Evolutionary conservation across 2,888 invertebrate genomes (phyloP), one percentile per base, ranked within the genome.

Genomic region (Cephus nigrinus): DNA sequence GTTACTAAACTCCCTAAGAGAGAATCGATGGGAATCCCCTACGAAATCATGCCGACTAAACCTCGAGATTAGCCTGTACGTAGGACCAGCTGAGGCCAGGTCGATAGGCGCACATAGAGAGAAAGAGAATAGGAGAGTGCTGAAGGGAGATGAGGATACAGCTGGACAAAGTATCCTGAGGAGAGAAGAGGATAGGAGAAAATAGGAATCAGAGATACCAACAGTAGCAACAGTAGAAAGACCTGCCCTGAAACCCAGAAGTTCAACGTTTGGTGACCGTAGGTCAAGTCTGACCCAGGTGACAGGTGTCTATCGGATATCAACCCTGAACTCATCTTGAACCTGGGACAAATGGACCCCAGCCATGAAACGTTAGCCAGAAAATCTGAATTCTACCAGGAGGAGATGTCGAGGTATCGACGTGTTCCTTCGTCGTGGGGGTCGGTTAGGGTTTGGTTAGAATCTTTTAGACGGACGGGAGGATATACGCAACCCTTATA

Each of bases 401-500:
- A 55, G 55, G 55, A 23, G 23, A 55, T 9, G 12, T 71, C 71
- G 12, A 71, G 32, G 71, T 71, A 71, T 71, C 31, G 71, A 71
- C 32, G 2, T 71, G 9, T 30, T 31, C 71, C 32, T 23, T 33
- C 71, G 11, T 33, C 71, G 71, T 33, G 31, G 12, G 33, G 71
- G 71, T 12, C 12, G 32, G 30, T 71, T 71, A 71, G 23, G 55
- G 55, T 55, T 55, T 15, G 55, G 55, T 23, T 55, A 55, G 55
- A 55, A 55, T 55, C 55, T 23, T 55, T 55, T 77, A 69, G 68
- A 76, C 55, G 31, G 40, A 76, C n/a, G 12, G 31, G 40, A 33
- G 72, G 31, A 73, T 32, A 74, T 68, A 76, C 33, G 83, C 83
- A 86, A 86, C 85, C 85, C 86, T 85, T 86, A 83, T 83, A 82